phyloP scores from a whole-genome alignment of 1,140 invertebrate species.

The Diuraphis noxia region DNA sequence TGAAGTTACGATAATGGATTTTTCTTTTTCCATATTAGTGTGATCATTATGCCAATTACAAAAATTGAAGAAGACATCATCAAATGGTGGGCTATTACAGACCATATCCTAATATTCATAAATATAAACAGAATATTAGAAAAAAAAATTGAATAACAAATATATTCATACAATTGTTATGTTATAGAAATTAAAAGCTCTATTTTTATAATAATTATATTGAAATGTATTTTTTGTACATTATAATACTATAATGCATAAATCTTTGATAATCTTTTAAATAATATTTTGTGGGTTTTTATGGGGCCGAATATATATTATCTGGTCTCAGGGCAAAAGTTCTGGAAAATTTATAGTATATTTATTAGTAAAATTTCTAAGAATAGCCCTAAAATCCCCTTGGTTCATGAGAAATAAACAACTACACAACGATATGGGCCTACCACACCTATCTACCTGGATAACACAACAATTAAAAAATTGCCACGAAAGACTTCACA shows the following conservation, averaged over 20 bases:
- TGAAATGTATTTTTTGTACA: neutral
- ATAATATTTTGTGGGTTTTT: neutral
- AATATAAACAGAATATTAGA: no score
- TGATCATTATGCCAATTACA: slow-evolving; percentile 17
- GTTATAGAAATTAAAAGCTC: neutral
- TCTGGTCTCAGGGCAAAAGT: neutral
- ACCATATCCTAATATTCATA: slow-evolving; percentile 19
- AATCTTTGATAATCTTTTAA: no score
- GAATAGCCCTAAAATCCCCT: no score
- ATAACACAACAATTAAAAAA: no score
- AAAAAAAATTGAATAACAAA: no score
- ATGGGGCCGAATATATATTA: neutral
- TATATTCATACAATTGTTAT: neutral
- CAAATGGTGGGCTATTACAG: slow-evolving; percentile 13
- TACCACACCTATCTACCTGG: no score
- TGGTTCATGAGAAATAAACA: no score
- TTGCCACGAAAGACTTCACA: no score
- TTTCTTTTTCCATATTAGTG: neutral
- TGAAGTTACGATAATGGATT: slow-evolving; percentile 36
- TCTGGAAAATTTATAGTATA: no score
- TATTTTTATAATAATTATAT: neutral
- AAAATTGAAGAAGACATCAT: slow-evolving; percentile 28
- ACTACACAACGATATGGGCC: no score
- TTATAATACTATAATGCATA: neutral
- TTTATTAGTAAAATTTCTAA: no score